phyloP scores from a whole-genome alignment of 1,140 invertebrate species.

The Frieseomelitta varia region DNA sequence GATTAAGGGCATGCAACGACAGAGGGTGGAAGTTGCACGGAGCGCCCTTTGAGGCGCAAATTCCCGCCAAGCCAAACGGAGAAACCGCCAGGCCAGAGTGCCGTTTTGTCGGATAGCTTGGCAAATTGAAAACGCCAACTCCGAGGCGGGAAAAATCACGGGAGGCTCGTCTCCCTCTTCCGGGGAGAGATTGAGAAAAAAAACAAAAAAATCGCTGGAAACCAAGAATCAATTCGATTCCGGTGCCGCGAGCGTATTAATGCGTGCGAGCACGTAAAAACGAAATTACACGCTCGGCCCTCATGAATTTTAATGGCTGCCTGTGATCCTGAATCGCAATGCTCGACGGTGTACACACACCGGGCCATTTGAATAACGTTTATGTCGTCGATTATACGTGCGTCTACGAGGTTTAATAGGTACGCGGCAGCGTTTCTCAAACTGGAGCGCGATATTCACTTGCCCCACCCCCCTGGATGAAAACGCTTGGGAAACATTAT shows the following conservation, averaged over 20 bases:
- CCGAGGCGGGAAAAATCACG: not conserved
- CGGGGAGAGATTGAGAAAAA: not conserved
- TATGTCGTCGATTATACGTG: slow-evolving; percentile 38
- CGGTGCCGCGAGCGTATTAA: not conserved
- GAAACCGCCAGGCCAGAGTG: slow-evolving; percentile 40
- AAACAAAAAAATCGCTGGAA: not conserved
- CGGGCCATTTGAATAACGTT: slow-evolving; percentile 40
- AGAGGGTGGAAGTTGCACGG: not conserved
- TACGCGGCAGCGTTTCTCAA: not conserved
- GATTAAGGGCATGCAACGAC: slow-evolving; percentile 18
- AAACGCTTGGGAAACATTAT: not conserved
- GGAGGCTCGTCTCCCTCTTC: not conserved
- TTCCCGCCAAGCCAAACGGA: slow-evolving; percentile 42
- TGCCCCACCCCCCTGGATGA: not conserved
- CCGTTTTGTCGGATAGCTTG: slow-evolving; percentile 41
- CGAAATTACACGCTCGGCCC: slow-evolving; percentile 27
- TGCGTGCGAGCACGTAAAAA: slow-evolving; percentile 37
- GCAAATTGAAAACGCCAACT: slow-evolving; percentile 47
- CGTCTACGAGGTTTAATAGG: slow-evolving; percentile 26
- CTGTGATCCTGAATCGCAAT: slow-evolving; percentile 43
- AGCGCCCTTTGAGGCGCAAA: slow-evolving; percentile 54
- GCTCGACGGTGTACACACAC: slow-evolving; percentile 16
- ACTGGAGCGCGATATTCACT: not conserved
- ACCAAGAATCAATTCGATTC: not conserved
- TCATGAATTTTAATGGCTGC: slow-evolving; percentile 44